Evolutionary conservation across 2,113 vertebrate species (phyloP), one percentile per base, ranked within the genome.

Genomic region (Melanostigma gelatinosum): DNA sequence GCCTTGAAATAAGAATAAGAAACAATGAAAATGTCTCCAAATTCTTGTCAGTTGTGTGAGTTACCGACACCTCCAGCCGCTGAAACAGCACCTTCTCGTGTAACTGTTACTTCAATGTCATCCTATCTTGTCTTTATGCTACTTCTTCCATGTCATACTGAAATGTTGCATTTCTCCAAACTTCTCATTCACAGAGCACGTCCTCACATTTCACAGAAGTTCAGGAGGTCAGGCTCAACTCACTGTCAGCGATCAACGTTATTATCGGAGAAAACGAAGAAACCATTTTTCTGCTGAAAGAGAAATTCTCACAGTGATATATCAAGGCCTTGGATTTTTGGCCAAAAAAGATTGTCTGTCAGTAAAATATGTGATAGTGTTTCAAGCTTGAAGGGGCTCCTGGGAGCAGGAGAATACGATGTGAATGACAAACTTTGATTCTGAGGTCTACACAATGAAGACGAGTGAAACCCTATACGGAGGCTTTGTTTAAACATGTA

Each of bases 251-350:
- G 63, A 77, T 86, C 86, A 86, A 84, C 83, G 76, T 83, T 86
- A 88, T 87, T 84, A 88, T 91, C 83, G 46, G 76, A 73, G 76
- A 80, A 79, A 86, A 87, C 77, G 58, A 86, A 86, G 83, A 84
- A 87, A 87, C 71, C 50, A 66, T 84, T 85, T 76, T 74, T 83
- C 70, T 54, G 64, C 84, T 81, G 76, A 79, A 58, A 76, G 38
- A 81, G 18, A 80, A 79, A 82, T 80, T 85, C 85, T 90, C 85
- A 87, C 78, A 67, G 80, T 71, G 61, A 87, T 85, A 77, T 66
- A 87, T 88, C 79, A 91, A 67, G 22, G 69, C 32, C 38, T 75
- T 86, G 86, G 63, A 87, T 83, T 86, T 83, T 24, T 57, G 71
- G 57, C 1, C 10, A 7, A 63, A 63, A 72, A 78, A 71, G 75